phyloP scores from a whole-genome alignment of 2,888 invertebrate species.

The Apamea anceps region DNA sequence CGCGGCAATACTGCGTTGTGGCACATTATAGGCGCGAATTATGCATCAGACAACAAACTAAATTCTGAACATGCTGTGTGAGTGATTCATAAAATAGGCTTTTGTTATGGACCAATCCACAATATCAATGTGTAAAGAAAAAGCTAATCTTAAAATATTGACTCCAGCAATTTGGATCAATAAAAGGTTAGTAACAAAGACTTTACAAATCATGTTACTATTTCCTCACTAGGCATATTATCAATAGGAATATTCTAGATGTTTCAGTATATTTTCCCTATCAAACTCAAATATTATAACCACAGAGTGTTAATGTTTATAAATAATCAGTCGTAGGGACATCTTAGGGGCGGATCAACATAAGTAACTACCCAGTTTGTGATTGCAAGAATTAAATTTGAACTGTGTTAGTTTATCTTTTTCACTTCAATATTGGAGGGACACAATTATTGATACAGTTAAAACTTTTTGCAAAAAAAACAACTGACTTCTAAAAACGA shows the following conservation, averaged over 20 bases:
- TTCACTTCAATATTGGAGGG: background rate
- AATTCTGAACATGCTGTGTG: background rate
- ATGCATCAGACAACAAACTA: conserved; percentile 33
- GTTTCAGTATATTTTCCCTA: background rate
- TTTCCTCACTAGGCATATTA: background rate
- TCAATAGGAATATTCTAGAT: conserved; percentile 14
- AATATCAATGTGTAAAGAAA: background rate
- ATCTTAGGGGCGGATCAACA: background rate
- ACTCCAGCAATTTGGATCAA: conserved; percentile 15
- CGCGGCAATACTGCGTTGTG: conserved; percentile 36
- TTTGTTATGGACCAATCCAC: background rate
- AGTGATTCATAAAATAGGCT: background rate
- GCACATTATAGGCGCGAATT: conserved; percentile 68
- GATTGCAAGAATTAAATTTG: background rate
- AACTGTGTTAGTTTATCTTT: background rate
- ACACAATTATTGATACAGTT: background rate
- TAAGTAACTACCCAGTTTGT: conserved; percentile 2
- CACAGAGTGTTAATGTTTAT: conserved; percentile 6
- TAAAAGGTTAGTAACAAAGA: conserved; percentile 41
- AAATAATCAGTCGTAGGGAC: conserved; percentile 3
- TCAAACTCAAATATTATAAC: conserved; percentile 13
- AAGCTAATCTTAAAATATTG: background rate
- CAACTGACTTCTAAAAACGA: too few relatives aligned
- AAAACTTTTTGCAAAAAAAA: too few relatives aligned
- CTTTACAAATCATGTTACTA: conserved; percentile 16